Conservation (phyloP, 1,140 invertebrate species). For the Neotoxoptera formosana region DNA sequence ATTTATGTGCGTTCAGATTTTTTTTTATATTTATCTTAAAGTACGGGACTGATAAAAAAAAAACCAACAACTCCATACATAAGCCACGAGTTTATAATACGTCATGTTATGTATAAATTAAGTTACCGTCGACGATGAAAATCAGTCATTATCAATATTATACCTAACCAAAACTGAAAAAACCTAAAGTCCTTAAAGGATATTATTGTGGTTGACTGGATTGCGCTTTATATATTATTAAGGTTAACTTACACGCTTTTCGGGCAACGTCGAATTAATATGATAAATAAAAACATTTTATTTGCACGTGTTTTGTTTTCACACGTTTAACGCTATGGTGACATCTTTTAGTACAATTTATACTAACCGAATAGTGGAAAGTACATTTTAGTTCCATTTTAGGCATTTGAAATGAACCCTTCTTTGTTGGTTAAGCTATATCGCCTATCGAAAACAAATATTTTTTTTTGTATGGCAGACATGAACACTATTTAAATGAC, state of each 20-base stretch:
- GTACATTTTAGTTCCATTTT: not conserved
- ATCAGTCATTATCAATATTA: not conserved
- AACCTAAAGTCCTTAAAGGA: not conserved
- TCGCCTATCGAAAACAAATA: not conserved
- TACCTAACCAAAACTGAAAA: not conserved
- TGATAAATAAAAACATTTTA: not conserved
- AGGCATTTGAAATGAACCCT: not conserved
- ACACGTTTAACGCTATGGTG: not conserved
- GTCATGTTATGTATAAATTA: not conserved
- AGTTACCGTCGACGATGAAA: not conserved
- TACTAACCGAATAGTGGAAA: accelerated
- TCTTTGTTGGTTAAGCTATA: not conserved
- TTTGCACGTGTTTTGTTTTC: not conserved
- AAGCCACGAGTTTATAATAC: not conserved
- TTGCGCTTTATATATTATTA: not conserved
- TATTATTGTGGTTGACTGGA: too few relatives aligned
- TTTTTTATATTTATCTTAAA: not conserved
- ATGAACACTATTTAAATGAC: not conserved
- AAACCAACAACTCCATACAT: not conserved
- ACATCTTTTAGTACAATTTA: not conserved
- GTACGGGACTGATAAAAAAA: not conserved
- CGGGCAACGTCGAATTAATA: not conserved
- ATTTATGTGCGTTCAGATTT: not conserved
- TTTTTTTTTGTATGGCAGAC: not conserved
- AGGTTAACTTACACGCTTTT: not conserved